Conservation (phyloP, 1,140 invertebrate species). For the Sycobia sp. region DNA sequence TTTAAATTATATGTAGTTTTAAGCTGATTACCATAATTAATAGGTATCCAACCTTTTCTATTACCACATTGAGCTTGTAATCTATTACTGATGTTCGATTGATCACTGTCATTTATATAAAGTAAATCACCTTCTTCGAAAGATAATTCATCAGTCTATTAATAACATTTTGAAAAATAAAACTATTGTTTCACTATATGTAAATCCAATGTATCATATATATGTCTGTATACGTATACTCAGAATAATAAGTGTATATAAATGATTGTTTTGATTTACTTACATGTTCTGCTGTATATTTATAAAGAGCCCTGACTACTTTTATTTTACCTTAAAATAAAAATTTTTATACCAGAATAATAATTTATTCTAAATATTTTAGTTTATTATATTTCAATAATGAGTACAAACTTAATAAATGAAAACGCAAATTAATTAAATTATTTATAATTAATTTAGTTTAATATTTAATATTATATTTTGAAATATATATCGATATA, state of each 20-base stretch:
- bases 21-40: slow-evolving; percentile 67
- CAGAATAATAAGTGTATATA: background rate
- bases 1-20: background rate
- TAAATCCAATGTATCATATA: background rate
- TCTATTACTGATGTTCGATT: slow-evolving; percentile 63
- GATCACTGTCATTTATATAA: slow-evolving; percentile 67
- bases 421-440: slow-evolving; percentile 5
- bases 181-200: background rate
- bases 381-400: too few species aligned
- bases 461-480: too few species aligned
- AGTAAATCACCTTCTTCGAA: slow-evolving; percentile 75
- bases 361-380: too few species aligned
- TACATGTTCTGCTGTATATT: slow-evolving; percentile 68
- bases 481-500: too few species aligned
- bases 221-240: background rate
- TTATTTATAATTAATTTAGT: slow-evolving; percentile 7
- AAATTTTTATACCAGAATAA: slow-evolving; percentile 20
- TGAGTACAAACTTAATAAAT: too few species aligned
- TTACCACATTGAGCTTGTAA: slow-evolving; percentile 69
- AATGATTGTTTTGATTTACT: slow-evolving; percentile 40
- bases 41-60: slow-evolving; percentile 69
- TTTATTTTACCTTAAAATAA: slow-evolving; percentile 66
- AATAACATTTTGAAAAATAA: slow-evolving; percentile 34
- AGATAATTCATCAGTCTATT: slow-evolving; percentile 56
- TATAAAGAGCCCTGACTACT: slow-evolving; percentile 67